Conservation (phyloP, 2,888 invertebrate genomes). For the Agriotes lineatus region DNA sequence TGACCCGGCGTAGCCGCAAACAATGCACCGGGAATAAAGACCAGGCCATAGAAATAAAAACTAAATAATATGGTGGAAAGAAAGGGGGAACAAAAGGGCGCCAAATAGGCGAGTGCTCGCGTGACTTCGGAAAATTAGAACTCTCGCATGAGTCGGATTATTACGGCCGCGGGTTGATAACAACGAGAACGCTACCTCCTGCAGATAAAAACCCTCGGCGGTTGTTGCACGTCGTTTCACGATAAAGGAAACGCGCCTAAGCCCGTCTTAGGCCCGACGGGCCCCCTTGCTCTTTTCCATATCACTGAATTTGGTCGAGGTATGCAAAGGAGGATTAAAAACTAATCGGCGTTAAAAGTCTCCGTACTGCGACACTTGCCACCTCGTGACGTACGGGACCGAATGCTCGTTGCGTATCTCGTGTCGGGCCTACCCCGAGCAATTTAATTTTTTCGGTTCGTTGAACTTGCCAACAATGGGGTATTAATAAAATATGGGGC, state of each 20-base stretch:
- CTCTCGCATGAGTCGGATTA: constrained; percentile 56
- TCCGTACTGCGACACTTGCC: constrained; percentile 3
- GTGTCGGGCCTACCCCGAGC: background rate
- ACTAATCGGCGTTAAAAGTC: constrained; percentile 24
- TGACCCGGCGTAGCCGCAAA: constrained; percentile 39
- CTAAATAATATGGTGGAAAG: constrained; percentile 46
- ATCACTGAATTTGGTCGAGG: constrained; percentile 16
- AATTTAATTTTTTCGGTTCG: constrained; percentile 10
- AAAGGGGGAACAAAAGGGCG: constrained; percentile 51
- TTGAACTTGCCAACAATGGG: constrained; percentile 6
- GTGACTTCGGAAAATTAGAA: constrained; percentile 56
- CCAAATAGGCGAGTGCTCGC: constrained; percentile 54
- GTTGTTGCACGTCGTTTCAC: constrained; percentile 40
- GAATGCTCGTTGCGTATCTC: constrained; percentile 7
- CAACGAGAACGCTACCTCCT: constrained; percentile 47
- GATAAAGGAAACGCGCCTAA: constrained; percentile 40
- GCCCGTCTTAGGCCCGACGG: constrained; percentile 26
- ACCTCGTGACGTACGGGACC: constrained; percentile 13
- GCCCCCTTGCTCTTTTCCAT: constrained; percentile 18
- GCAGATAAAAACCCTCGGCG: constrained; percentile 47
- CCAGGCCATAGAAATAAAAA: constrained; percentile 43
- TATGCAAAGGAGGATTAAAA: constrained; percentile 22
- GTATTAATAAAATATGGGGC: constrained; percentile 8
- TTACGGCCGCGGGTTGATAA: constrained; percentile 47
- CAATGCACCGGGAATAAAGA: constrained; percentile 40